These are phyloP conservation scores for Malaclemys terrapin DNA, from an alignment of 2,113 vertebrate genomes.

Conservation along the genomic window DNA sequence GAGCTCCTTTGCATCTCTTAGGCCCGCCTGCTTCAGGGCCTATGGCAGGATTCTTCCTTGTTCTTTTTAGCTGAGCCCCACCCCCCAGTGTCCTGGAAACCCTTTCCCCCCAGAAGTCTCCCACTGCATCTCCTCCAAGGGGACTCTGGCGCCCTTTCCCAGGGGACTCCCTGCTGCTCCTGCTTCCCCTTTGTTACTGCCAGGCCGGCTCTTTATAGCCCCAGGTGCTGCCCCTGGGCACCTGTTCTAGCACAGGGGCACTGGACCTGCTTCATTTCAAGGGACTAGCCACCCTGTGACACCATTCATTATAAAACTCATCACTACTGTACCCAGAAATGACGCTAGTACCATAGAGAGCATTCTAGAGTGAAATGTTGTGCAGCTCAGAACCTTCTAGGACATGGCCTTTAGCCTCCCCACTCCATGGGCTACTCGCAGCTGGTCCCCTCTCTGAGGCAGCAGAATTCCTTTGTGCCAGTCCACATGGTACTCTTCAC, in stretches of 20 bases:
- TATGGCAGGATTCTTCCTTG: neutral
- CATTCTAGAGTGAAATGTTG: neutral
- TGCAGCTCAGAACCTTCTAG: neutral
- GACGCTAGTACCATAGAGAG: neutral
- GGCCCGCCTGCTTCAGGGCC: neutral
- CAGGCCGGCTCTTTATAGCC: neutral
- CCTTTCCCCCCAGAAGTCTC: neutral
- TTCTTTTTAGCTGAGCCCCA: neutral
- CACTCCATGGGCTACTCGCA: neutral
- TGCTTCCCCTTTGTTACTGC: neutral
- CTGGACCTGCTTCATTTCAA: neutral
- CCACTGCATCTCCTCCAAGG: neutral
- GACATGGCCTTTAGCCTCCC: neutral
- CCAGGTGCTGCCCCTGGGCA: neutral
- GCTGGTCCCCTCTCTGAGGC: neutral
- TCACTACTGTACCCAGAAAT: neutral
- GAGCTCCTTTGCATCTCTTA: neutral
- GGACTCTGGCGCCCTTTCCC: neutral
- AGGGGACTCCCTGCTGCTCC: neutral
- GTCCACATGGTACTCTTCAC: neutral
- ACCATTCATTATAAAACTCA: neutral
- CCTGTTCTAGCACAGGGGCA: neutral
- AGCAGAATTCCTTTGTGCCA: neutral
- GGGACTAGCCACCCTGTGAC: neutral
- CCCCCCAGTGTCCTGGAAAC: neutral